These are phyloP conservation scores for Noctua janthe DNA, from an alignment of 2,888 invertebrate genomes.

Conservation along the genomic window DNA sequence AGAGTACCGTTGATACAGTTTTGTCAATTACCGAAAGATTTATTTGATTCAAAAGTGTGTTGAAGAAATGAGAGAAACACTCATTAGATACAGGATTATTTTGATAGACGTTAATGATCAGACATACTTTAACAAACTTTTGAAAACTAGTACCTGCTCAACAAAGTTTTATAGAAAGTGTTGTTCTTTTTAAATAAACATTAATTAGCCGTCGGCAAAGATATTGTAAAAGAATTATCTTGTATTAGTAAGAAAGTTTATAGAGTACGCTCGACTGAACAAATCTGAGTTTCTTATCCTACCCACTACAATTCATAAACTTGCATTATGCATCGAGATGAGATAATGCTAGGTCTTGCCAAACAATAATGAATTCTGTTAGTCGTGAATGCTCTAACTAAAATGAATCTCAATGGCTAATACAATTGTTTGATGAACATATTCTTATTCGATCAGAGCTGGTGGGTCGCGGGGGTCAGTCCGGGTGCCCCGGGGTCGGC, in stretches of 20 bases:
- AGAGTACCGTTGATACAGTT: conserved; percentile 39
- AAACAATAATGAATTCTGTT: background rate
- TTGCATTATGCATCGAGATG: background rate
- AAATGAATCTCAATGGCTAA: background rate
- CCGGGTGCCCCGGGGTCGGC: background rate
- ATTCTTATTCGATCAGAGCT: background rate
- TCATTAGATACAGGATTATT: conserved; percentile 3
- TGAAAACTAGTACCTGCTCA: background rate
- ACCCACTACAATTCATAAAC: background rate
- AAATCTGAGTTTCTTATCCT: background rate
- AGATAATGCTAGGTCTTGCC: background rate
- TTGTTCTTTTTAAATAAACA: background rate
- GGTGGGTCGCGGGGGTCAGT: conserved; percentile 10
- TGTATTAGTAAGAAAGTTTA: background rate
- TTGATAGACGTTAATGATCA: conserved; percentile 11
- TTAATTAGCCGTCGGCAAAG: conserved; percentile 3
- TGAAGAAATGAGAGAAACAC: conserved; percentile 5
- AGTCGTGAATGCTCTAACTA: background rate
- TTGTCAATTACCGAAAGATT: conserved; percentile 38
- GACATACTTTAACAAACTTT: conserved; percentile 4
- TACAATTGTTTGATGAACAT: conserved; percentile 5
- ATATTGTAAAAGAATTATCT: background rate
- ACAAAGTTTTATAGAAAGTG: conserved; percentile 19
- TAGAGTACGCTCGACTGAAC: background rate
- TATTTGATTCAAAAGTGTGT: conserved; percentile 39